Conservation (phyloP, 2,113 vertebrate genomes). For the Crotalus tigris region DNA sequence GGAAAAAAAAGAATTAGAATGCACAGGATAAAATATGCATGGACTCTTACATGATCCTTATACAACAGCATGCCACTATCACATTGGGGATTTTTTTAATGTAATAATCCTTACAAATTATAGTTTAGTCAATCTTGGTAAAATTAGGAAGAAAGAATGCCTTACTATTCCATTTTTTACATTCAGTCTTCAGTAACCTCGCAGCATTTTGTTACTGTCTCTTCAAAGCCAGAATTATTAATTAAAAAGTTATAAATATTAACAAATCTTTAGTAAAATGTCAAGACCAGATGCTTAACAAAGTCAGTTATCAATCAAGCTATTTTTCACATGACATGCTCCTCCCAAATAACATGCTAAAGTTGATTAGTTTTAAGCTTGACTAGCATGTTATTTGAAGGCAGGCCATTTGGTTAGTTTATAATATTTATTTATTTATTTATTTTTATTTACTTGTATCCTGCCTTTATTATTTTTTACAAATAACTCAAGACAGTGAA, state of each 20-base stretch:
- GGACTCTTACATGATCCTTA: not conserved
- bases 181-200: conserved; percentile 7
- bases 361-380: not conserved
- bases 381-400: not conserved
- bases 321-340: not conserved
- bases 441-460: not conserved
- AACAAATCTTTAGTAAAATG: not conserved
- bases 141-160: conserved; percentile 4
- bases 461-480: not conserved
- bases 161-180: not conserved
- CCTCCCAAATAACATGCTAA: not conserved
- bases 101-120: not conserved
- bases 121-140: conserved; percentile 18
- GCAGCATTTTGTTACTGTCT: not conserved
- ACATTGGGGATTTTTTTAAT: not conserved
- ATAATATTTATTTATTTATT: not conserved
- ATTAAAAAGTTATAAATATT: not conserved
- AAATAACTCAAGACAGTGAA: not conserved
- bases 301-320: not conserved
- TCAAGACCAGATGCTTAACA: not conserved
- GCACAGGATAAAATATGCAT: not conserved
- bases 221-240: conserved; percentile 15
- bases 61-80: not conserved
- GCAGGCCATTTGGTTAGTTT: not conserved
- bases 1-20: not conserved